Evolutionary conservation across 2,888 invertebrate genomes (phyloP), one percentile per base, ranked within the genome.

Genomic region (Tuberolachnus salignus): DNA sequence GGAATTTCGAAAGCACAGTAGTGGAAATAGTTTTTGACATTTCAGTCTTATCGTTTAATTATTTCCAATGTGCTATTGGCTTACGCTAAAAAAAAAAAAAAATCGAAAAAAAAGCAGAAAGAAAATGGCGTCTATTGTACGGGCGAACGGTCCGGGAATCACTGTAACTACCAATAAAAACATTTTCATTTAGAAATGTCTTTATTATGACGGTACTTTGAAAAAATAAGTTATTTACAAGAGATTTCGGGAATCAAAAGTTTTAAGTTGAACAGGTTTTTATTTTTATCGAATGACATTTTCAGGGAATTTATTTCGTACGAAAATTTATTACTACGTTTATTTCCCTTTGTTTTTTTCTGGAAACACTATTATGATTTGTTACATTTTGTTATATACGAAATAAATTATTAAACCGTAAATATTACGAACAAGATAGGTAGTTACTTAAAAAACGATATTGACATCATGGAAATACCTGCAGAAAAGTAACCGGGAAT

Each of bases 21-120:
- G 61, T 59, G 51, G 49, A 78, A 73, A 74, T 67, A 66, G 69
- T 78, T 67, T 78, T 78, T 78, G 78, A 67, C 78, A 78, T 78
- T 78, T 51, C 59, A 67, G 69, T 51, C 75, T 78, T 78, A 78
- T 78, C 78, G 78, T 78, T 78, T 78, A 69, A 69, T 78, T 78
- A 78, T 78, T 78, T 78, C 42, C 69, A 78, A 69, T 78, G 69
- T 42, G 21, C 42, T 64, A 53, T 64, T 74, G 63, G 64, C 63
- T 44, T 34, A 4, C 6, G 3, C 3, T 53, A 73, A 23, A 57
- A 57, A 61, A 14, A 72, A 53, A 53, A 11, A n/a, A n/a, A n/a
- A n/a, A n/a, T n/a, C n/a, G n/a, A n/a, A n/a, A n/a, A n/a, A n/a
- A n/a, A 19, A 13, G 14, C 3, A 1, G 11, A 26, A 26, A 74